A percentile compares a stretch with the other conserved stretches of the same genome.
phyloP scores from a whole-genome alignment of 1,140 invertebrate genomes.

The Holotrichia oblita region DNA sequence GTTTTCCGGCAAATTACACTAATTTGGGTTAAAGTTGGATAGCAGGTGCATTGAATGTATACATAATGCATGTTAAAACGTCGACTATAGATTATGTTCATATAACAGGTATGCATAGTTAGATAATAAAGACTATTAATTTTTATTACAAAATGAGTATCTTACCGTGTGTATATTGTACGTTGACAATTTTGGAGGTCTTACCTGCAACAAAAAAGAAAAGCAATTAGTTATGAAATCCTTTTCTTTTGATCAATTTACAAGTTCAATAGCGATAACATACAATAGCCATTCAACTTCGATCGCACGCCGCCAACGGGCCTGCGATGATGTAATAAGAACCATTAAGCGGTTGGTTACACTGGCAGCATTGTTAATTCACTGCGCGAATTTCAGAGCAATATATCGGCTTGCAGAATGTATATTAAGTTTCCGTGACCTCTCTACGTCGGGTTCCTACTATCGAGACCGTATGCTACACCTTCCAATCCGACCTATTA shows the following conservation, averaged over 20 bases:
- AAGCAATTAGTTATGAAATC: background rate
- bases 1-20: too few relatives aligned
- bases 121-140: too few relatives aligned
- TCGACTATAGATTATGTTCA: too few relatives aligned
- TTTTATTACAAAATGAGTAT: too few relatives aligned
- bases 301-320: background rate
- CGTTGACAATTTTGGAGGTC: too few relatives aligned
- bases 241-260: background rate
- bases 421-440: conserved; percentile 34
- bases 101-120: too few relatives aligned
- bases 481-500: background rate
- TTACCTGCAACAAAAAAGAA: conserved; percentile 23
- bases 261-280: background rate
- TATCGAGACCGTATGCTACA: background rate
- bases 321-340: conserved; percentile 11
- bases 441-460: background rate
- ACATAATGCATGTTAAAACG: too few relatives aligned
- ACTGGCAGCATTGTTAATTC: conserved; percentile 24
- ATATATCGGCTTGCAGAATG: conserved; percentile 25
- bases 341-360: background rate
- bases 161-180: too few relatives aligned
- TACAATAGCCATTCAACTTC: background rate
- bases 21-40: too few relatives aligned
- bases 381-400: conserved; percentile 27
- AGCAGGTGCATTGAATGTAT: too few relatives aligned